Evolutionary conservation across 2,113 vertebrate genomes (phyloP), one percentile per base, ranked within the genome.

Genomic region (Tragelaphus scriptus): DNA sequence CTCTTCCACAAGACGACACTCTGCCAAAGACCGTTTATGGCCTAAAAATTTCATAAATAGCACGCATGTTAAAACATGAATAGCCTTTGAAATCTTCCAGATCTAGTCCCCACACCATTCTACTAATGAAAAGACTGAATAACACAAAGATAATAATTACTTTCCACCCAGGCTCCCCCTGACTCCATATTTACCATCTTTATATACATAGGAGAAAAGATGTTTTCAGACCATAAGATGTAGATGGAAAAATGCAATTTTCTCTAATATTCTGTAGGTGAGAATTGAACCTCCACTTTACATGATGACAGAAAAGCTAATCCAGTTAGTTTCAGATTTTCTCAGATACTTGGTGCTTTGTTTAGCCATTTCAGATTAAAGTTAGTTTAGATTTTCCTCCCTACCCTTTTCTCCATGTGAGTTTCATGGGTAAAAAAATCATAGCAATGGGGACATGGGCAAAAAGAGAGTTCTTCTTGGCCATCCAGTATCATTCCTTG

Each of bases 281-380:
- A 90, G 56, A 21, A 36, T 17, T 44, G 79, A 80, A 61, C n/a
- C 40, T 63, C 56, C 55, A n/a, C 86, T 82, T 53, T 17, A 96
- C 44, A 25, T 2, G 55, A 87, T 8, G 28, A 44, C 15, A 91
- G 44, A 91, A 84, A 77, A 75, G 56, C 40, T 25, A 21, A 28
- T 56, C 68, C 36, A 23, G 12, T 84, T 23, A 56, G 71, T 17
- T 17, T 65, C 75, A 51, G 58, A 36, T 23, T 89, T 85, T 59
- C 61, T 85, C 51, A 32, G 56, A 36, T 36, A n/a, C 32, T 12
- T 30, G 28, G 49, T 25, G 16, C 61, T 44, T 58, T 82, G 49
- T 47, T 93, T 68, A n/a, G 44, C 53, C 77, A 65, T 6, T 79
- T 92, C 63, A 65, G 61, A 88, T 81, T 96, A 47, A 68, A 47